Conservation (phyloP, 2,888 invertebrate genomes). For the Drosophila ezoana region DNA sequence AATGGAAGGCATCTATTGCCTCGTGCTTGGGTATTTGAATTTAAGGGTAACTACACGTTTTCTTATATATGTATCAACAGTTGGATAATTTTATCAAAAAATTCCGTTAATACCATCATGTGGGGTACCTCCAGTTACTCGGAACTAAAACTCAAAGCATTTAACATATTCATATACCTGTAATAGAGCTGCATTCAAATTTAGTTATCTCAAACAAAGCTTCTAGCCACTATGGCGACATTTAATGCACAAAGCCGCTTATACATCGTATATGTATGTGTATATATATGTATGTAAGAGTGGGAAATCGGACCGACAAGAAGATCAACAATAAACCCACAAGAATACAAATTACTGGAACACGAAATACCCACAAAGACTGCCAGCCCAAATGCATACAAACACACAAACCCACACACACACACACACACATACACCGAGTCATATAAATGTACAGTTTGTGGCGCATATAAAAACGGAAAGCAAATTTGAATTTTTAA, state of each 20-base stretch:
- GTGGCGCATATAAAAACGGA: slow-evolving; percentile 76
- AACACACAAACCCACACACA: slow-evolving; percentile 9
- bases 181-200: background rate
- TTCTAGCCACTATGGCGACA: slow-evolving; percentile 47
- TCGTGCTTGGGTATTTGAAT: no score
- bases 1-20: no score
- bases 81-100: no score
- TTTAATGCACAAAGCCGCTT: slow-evolving; percentile 36
- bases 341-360: slow-evolving; percentile 82
- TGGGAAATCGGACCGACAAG: slow-evolving; percentile 48
- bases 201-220: slow-evolving; percentile 18
- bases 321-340: slow-evolving; percentile 79
- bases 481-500: slow-evolving; percentile 85
- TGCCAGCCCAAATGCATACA: slow-evolving; percentile 27
- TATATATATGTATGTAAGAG: slow-evolving; percentile 32
- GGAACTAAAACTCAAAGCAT: background rate
- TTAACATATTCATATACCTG: background rate
- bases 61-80: no score
- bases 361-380: slow-evolving; percentile 62
- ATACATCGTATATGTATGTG: background rate
- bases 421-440: slow-evolving; percentile 11
- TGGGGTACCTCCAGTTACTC: background rate
- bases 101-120: no score
- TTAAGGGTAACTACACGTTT: no score
- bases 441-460: slow-evolving; percentile 78